Base-by-base conservation (phyloP, 1,140 invertebrate species). In the Philopotamus ludificatus region DNA sequence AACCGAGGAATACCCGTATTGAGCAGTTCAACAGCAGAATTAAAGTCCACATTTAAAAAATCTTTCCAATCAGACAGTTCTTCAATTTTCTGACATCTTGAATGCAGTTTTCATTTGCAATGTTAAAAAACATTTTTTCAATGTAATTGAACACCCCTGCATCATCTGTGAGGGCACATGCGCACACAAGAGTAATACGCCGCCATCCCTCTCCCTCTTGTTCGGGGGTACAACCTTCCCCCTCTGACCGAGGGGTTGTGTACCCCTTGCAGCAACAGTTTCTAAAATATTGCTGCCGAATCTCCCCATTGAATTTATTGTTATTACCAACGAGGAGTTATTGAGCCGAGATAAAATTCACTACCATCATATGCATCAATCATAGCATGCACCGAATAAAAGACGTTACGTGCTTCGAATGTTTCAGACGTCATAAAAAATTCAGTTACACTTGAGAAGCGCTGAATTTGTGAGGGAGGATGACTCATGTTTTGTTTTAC, bases 401-500 rank as follows among this genome's bases (percentile, higher is more conserved):
- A n/a, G n/a, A n/a, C n/a, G n/a, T n/a, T n/a, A n/a, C n/a, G n/a
- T n/a, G n/a, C n/a, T n/a, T n/a, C n/a, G n/a, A n/a, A n/a, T n/a
- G n/a, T n/a, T n/a, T n/a, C n/a, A n/a, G n/a, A n/a, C n/a, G n/a
- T n/a, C n/a, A n/a, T n/a, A n/a, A n/a, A n/a, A n/a, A n/a, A n/a
- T n/a, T n/a, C n/a, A n/a, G n/a, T n/a, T n/a, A n/a, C n/a, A n/a
- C 28, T 34, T 34, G 28, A 34, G 28, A 34, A 34, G 4, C 28
- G 12, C 28, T 34, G 28, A 12, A 34, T 34, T 34, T 34, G 28
- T n/a, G 1, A 22, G 12, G 10, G 34, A 25, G 42, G 42, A 50
- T 66, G 65, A 66, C 45, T 66, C 65, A 66, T 61, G 57, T 66
- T 60, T 66, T 61, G 65, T 66, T 59, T 66, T 66, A 44, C 50